Evolutionary conservation across 2,888 invertebrate genomes (phyloP).

Genomic region (Andrena bucephala): DNA sequence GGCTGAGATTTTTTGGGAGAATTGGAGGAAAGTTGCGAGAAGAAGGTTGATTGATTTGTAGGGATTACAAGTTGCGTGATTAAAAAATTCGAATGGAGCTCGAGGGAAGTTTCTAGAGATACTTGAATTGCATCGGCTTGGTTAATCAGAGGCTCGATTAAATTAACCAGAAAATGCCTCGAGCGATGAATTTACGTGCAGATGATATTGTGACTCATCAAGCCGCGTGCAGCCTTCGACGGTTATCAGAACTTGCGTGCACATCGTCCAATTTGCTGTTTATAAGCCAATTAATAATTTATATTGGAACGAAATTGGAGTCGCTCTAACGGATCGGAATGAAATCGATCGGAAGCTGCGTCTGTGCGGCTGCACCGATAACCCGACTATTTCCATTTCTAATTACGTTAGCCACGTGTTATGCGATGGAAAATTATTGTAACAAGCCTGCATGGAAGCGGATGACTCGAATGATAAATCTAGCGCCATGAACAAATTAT

Average conservation of each 20-base stretch:
- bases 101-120: too few relatives aligned
- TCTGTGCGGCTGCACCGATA: background rate
- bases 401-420: background rate
- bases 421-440: too few relatives aligned
- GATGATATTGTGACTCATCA: background rate
- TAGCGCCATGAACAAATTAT: too few relatives aligned
- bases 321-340: background rate
- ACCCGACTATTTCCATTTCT: background rate
- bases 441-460: too few relatives aligned
- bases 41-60: too few relatives aligned
- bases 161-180: background rate
- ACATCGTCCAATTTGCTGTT: conserved; percentile 20
- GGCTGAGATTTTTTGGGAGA: too few relatives aligned
- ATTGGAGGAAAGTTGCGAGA: too few relatives aligned
- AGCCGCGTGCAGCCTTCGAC: background rate
- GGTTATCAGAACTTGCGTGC: conserved; percentile 1
- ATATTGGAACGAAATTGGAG: conserved; percentile 20
- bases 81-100: too few relatives aligned
- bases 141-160: too few relatives aligned
- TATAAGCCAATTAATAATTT: conserved; percentile 29
- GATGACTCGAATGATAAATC: too few relatives aligned
- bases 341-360: background rate
- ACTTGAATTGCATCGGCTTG: too few relatives aligned
- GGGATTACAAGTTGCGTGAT: too few relatives aligned
- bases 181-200: background rate